A percentile compares a stretch with the other conserved stretches of the same genome.
phyloP scores from a whole-genome alignment of 2,888 invertebrate genomes.

The Schizaphis graminum region DNA sequence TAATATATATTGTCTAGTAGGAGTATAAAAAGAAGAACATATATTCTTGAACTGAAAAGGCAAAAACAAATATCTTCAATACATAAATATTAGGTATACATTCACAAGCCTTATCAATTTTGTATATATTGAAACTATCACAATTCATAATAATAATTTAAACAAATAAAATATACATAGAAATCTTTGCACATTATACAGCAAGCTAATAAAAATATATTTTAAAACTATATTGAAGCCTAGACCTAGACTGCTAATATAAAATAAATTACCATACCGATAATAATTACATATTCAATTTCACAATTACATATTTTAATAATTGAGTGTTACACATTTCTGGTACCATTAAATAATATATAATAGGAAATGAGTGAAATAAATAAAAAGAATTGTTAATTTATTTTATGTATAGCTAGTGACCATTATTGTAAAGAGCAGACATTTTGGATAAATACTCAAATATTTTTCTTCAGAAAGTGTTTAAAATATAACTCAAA shows the following conservation, averaged over 20 bases:
- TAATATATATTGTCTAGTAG: conserved; percentile 59
- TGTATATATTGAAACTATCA: conserved; percentile 61
- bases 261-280: conserved; percentile 33
- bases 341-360: conserved; percentile 27
- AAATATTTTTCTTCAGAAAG: not conserved
- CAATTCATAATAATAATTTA: conserved; percentile 62
- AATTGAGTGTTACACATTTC: not conserved
- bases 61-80: conserved; percentile 59
- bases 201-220: conserved; percentile 44
- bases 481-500: not conserved
- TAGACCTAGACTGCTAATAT: conserved; percentile 34
- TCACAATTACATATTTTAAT: conserved; percentile 15
- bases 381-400: conserved; percentile 21
- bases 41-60: conserved; percentile 50
- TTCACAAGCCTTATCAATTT: conserved; percentile 64
- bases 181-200: conserved; percentile 27
- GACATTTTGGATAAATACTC: conserved; percentile 23
- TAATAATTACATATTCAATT: not conserved
- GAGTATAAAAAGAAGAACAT: conserved; percentile 63
- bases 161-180: conserved; percentile 52
- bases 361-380: not conserved
- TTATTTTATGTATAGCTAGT: conserved; percentile 9
- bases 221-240: conserved; percentile 39
- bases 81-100: conserved; percentile 56
- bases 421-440: not conserved